phyloP scores from a whole-genome alignment of 2,113 vertebrate genomes.

The Pluvianellus socialis region DNA sequence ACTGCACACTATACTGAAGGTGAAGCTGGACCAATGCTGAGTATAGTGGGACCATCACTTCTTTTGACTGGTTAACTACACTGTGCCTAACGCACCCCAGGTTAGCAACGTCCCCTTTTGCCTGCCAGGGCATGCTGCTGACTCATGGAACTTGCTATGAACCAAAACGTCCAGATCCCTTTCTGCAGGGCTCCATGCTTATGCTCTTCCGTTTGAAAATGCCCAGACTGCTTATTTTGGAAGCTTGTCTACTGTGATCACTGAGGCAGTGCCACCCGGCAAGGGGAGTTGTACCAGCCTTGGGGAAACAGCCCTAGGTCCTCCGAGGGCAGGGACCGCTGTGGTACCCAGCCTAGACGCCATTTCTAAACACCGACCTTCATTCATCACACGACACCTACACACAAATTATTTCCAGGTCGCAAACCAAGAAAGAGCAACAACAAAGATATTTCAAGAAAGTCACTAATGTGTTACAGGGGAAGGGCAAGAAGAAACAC shows the following conservation, averaged over 20 bases:
- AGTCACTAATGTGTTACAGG: neutral
- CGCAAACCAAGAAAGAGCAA: neutral
- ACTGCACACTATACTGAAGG: no score
- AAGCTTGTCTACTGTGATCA: neutral
- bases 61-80: no score
- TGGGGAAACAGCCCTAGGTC: neutral
- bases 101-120: no score
- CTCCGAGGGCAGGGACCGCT: neutral
- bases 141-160: no score
- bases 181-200: neutral
- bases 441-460: neutral
- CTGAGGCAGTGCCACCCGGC: no score
- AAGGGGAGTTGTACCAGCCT: no score
- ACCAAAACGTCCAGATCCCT: no score
- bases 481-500: neutral
- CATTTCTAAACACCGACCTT: neutral
- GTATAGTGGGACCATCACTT: no score
- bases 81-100: no score
- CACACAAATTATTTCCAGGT: neutral
- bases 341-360: neutral
- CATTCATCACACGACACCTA: neutral
- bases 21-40: no score
- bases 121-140: no score
- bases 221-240: neutral
- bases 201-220: neutral